Base-by-base conservation (phyloP, 2,888 invertebrate genomes). In the Aproaerema taeniolella region DNA sequence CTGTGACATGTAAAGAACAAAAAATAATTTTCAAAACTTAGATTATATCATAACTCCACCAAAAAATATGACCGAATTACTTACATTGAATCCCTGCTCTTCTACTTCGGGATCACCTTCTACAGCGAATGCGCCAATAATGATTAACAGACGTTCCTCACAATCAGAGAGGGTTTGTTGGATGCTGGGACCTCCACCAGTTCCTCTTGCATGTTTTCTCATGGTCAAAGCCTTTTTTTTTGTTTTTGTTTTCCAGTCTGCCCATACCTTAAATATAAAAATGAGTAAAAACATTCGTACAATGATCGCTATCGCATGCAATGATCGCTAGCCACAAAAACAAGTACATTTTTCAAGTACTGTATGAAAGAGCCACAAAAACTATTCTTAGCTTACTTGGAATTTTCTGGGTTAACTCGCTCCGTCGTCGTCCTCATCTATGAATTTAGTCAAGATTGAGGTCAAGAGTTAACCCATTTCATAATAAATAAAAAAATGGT, bases 161-260 rank as follows among this genome's bases (percentile, higher is more conserved):
- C 4, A 20, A 20, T 4, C 20, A 20, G 20, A 6, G 4, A 20
- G 20, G 20, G 20, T 20, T 20, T 20, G 20, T 20, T 8, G 4
- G 8, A 4, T 20, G 20, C 20, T 20, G 5, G 20, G 20, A 20
- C 20, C 20, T 6, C 20, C 20, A 20, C 20, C 20, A 20, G 20
- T 20, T 6, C 20, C 20, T 4, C 20, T 20, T 20, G 20, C 20
- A 20, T 20, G n/a, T 7, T n/a, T 3, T n/a, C 28, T 28, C 4
- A 28, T 20, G n/a, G n/a, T 4, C 28, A n/a, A 28, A 28, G n/a
- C 4, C n/a, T 28, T 28, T n/a, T 28, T 28, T 28, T 28, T 28
- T 8, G 28, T 28, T 28, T 28, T 28, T 28, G 28, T 28, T n/a
- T 28, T 28, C 28, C 28, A 28, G 28, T 28, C 28, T 4, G 10